Evolutionary conservation across 2,113 vertebrate species (phyloP).

Genomic region (Pipra filicauda): DNA sequence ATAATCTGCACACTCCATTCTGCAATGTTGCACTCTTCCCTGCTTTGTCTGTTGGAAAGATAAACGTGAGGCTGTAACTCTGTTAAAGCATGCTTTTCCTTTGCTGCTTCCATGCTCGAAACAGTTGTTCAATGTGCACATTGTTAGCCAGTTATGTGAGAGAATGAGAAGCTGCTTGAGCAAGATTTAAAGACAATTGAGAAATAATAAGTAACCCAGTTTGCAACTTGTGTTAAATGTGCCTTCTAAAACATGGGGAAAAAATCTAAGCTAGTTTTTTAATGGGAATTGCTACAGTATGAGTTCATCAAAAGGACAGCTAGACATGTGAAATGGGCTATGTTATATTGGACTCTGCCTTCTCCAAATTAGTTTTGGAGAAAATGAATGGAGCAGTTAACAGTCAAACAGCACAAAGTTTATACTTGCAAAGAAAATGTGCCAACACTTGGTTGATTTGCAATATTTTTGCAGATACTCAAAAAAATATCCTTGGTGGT

Average conservation of each 20-base stretch:
- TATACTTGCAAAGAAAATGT: not conserved
- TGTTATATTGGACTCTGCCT: not conserved
- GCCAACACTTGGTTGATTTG: fast-evolving
- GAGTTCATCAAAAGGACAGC: not conserved
- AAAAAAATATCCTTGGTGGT: not conserved
- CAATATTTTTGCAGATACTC: not conserved
- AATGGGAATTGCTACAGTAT: not conserved
- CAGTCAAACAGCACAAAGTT: not conserved
- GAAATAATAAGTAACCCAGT: not conserved
- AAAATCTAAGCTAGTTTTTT: not conserved
- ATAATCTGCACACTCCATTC: slow-evolving; percentile 69
- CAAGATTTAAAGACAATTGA: slow-evolving; percentile 38
- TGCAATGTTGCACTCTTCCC: slow-evolving; percentile 67
- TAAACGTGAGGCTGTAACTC: slow-evolving; percentile 20
- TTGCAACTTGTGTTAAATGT: not conserved
- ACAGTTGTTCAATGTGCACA: not conserved
- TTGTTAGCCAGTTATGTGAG: not conserved
- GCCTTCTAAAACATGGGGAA: not conserved
- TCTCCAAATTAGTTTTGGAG: not conserved
- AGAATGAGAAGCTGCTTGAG: slow-evolving; percentile 45
- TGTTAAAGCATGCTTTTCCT: slow-evolving; percentile 69
- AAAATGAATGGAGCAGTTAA: not conserved
- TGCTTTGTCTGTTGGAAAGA: slow-evolving; percentile 47
- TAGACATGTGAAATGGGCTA: not conserved
- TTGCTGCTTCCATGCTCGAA: slow-evolving; percentile 61